phyloP scores from a whole-genome alignment of 2,888 invertebrate species.

The Tinea semifulvella region DNA sequence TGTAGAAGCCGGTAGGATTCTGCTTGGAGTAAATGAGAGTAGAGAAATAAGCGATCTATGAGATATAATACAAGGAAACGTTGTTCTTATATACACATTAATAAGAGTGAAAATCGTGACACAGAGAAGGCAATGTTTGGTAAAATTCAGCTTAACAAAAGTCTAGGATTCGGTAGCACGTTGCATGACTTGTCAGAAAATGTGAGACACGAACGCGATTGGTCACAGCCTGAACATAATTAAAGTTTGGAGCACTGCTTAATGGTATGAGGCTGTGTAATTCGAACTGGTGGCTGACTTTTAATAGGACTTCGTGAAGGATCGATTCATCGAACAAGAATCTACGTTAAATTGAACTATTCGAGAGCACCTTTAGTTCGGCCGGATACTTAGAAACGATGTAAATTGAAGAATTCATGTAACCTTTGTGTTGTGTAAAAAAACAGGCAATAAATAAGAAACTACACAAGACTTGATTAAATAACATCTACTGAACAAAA shows the following conservation, averaged over 20 bases:
- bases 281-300: conserved; percentile 61
- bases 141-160: conserved; percentile 17
- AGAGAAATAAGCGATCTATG: not conserved
- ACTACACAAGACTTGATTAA: conserved; percentile 13
- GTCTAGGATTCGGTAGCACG: conserved; percentile 61
- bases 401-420: not conserved
- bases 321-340: conserved; percentile 47
- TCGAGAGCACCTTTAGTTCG: conserved; percentile 2
- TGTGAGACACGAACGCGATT: conserved; percentile 63
- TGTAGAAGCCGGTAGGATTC: conserved; percentile 34
- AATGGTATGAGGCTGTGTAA: conserved; percentile 58
- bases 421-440: not conserved
- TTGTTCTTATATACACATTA: not conserved
- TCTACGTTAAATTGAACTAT: conserved; percentile 43
- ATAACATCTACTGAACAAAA: conserved; percentile 1
- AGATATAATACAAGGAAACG: not conserved
- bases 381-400: not conserved
- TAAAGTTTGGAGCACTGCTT: conserved; percentile 64
- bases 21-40: conserved; percentile 20
- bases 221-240: conserved; percentile 66
- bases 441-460: conserved; percentile 23
- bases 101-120: conserved; percentile 3
- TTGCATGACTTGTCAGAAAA: conserved; percentile 62
- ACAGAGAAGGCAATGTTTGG: not conserved
- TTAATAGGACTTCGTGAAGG: conserved; percentile 61